phyloP scores from a whole-genome alignment of 2,888 invertebrate genomes.

The Crematogaster levior region DNA sequence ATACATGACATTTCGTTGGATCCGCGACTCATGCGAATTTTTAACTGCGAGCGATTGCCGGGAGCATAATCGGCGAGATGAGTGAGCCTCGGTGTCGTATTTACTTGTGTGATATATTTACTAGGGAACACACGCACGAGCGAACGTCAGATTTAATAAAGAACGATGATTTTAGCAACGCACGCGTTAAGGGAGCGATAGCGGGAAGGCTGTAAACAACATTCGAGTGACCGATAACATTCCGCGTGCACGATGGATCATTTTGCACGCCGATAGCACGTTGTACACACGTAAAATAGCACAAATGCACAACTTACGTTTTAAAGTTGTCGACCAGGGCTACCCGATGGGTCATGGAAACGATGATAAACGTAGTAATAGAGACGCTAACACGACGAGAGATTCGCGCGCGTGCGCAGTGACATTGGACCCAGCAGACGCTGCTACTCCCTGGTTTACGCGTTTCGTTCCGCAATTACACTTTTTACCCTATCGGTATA shows the following conservation, averaged over 20 bases:
- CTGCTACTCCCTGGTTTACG: background rate
- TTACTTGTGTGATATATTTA: slow-evolving; percentile 71
- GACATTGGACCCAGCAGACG: background rate
- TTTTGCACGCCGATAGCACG: slow-evolving; percentile 66
- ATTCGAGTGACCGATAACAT: slow-evolving; percentile 48
- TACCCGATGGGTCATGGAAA: slow-evolving; percentile 80
- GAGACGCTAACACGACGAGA: background rate
- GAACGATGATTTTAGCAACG: slow-evolving; percentile 71
- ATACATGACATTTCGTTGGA: no score
- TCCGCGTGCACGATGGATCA: slow-evolving; percentile 41
- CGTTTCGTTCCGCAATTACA: background rate
- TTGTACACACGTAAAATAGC: slow-evolving; percentile 74
- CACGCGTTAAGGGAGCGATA: slow-evolving; percentile 46
- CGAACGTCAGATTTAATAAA: slow-evolving; percentile 73
- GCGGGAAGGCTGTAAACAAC: slow-evolving; percentile 45
- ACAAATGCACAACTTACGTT: slow-evolving; percentile 82
- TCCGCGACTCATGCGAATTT: background rate
- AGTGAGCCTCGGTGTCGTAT: slow-evolving; percentile 51
- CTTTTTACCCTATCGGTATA: background rate
- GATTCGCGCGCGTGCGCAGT: background rate
- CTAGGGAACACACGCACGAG: slow-evolving; percentile 61
- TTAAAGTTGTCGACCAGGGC: slow-evolving; percentile 83
- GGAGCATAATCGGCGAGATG: background rate
- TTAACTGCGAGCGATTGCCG: background rate
- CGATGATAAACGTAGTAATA: slow-evolving; percentile 65